Evolutionary conservation across 2,113 vertebrate genomes (phyloP).

Genomic region (Mormyrus lacerda): DNA sequence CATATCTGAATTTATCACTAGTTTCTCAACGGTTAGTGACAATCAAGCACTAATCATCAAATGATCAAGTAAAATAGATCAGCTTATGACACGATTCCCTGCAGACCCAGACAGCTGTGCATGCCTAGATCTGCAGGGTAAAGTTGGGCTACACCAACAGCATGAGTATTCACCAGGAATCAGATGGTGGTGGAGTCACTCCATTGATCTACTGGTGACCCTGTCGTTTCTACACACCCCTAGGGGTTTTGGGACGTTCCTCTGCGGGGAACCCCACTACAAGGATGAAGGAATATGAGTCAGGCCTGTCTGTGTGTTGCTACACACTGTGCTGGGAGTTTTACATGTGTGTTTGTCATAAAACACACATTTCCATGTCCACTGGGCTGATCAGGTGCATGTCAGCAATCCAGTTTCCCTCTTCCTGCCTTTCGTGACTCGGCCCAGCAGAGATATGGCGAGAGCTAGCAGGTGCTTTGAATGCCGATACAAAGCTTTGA

Average conservation of each 20-base stretch:
- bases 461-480: background rate
- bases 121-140: background rate
- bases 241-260: background rate
- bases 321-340: background rate
- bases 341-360: background rate
- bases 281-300: background rate
- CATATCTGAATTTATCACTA: background rate
- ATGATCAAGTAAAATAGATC: background rate
- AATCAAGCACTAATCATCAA: background rate
- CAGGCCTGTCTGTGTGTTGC: background rate
- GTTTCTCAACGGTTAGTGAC: background rate
- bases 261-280: background rate
- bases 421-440: background rate
- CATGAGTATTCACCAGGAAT: background rate
- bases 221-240: background rate
- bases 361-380: background rate
- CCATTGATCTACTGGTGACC: background rate
- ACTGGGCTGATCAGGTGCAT: background rate
- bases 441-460: background rate
- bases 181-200: background rate
- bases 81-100: background rate
- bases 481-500: slow-evolving; percentile 16
- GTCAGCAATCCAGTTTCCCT: background rate
- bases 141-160: background rate
- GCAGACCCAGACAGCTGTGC: background rate